Evolutionary conservation across 2,113 vertebrate species (phyloP).

Genomic region (Cochlearius cochlearius): DNA sequence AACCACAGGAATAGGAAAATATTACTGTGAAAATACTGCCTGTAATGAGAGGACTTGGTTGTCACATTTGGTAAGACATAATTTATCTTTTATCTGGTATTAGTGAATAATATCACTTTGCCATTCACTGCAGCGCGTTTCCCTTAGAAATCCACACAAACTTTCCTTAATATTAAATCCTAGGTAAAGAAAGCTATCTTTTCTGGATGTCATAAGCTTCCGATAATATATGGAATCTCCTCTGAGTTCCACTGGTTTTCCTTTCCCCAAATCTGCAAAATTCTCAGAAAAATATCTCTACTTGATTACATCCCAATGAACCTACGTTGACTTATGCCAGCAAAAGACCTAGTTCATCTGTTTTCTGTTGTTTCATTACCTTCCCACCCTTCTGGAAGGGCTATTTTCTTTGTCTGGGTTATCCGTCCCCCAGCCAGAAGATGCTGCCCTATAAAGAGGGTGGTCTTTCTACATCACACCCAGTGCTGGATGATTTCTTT

Average conservation of each 20-base stretch:
- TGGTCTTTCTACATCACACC: neutral
- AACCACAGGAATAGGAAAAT: constrained; percentile 46
- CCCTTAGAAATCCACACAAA: neutral
- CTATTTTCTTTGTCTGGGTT: neutral
- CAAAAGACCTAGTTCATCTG: neutral
- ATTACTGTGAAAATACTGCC: constrained; percentile 35
- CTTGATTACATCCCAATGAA: neutral
- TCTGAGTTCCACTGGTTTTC: neutral
- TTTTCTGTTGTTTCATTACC: neutral
- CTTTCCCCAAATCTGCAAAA: neutral
- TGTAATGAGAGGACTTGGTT: constrained; percentile 39
- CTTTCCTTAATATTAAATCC: neutral
- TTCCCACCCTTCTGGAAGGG: neutral
- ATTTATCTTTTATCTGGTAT: constrained; percentile 31
- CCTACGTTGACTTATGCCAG: neutral
- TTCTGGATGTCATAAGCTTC: neutral
- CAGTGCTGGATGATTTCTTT: neutral
- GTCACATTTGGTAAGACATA: constrained; percentile 30
- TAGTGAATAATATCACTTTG: constrained; percentile 1
- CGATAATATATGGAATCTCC: neutral
- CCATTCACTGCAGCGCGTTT: neutral
- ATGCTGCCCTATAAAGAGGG: neutral
- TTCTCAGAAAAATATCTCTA: neutral
- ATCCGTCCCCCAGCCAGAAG: neutral
- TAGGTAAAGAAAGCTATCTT: neutral